Conservation (phyloP, 2,797 vertebrate species). For the Phalanger gymnotis region DNA sequence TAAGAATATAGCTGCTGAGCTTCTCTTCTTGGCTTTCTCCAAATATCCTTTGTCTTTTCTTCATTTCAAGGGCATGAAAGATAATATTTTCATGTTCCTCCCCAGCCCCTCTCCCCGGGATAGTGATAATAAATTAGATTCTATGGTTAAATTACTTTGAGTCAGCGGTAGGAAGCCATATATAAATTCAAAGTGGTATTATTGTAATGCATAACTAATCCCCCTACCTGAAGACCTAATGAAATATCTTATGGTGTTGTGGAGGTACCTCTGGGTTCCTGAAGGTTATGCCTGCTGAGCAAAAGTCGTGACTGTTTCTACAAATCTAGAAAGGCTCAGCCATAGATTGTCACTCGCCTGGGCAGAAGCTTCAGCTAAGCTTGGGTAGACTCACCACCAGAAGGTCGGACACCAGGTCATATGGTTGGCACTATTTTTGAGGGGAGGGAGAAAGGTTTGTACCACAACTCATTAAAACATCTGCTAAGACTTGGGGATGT, state of each 20-base stretch:
- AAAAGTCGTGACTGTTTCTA: not conserved
- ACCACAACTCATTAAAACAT: not conserved
- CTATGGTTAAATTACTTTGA: slow-evolving; percentile 21
- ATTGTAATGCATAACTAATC: slow-evolving; percentile 8
- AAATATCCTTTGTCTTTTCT: not conserved
- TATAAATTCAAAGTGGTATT: slow-evolving; percentile 28
- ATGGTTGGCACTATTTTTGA: not conserved
- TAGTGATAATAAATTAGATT: slow-evolving; percentile 49
- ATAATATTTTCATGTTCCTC: not conserved
- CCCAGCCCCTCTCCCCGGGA: not conserved
- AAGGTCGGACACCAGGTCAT: not conserved
- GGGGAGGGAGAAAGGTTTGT: not conserved
- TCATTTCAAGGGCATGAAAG: slow-evolving; percentile 13
- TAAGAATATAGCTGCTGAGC: slow-evolving; percentile 16
- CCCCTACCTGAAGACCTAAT: not conserved
- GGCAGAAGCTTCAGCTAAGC: not conserved
- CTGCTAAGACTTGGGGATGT: not conserved
- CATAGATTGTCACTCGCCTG: not conserved
- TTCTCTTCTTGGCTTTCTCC: not conserved
- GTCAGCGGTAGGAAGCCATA: slow-evolving; percentile 21
- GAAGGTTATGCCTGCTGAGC: not conserved
- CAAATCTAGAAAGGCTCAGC: not conserved
- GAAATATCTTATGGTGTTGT: not conserved
- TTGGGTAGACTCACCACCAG: not conserved
- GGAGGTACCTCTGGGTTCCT: not conserved